Percentiles rank a stretch among this genome's conserved stretches.
Conservation (phyloP, 2,888 invertebrate genomes). For the Ariolimax columbianus region DNA sequence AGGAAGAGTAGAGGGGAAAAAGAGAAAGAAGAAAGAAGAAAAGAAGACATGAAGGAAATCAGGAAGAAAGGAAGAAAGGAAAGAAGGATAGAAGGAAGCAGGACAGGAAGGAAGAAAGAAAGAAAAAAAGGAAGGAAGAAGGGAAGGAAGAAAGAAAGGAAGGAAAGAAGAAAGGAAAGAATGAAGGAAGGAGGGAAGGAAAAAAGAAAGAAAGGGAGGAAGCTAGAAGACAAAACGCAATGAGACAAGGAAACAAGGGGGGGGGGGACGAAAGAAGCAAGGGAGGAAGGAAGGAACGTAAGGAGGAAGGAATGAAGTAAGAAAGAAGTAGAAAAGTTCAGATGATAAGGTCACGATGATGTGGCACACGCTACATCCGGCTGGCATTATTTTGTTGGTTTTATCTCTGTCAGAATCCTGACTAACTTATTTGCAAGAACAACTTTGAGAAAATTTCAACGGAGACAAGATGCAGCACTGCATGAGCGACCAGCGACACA, state of each 20-base stretch:
- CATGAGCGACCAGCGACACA: too few species aligned
- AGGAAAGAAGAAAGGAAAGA: not conserved
- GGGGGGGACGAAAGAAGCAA: not conserved
- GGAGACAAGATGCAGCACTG: too few species aligned
- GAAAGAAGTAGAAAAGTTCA: not conserved
- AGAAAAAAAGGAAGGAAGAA: not conserved
- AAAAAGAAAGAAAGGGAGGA: not conserved
- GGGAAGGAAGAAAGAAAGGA: not conserved
- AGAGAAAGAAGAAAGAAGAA: not conserved
- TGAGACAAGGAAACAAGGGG: not conserved
- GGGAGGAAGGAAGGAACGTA: not conserved
- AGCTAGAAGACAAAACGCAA: not conserved
- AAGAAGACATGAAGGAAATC: not conserved
- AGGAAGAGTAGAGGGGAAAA: not conserved
- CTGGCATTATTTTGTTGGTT: too few species aligned
- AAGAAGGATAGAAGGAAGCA: not conserved
- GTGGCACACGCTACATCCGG: too few species aligned
- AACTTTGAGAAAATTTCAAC: too few species aligned
- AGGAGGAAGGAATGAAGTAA: not conserved
- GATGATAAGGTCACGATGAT: too few species aligned
- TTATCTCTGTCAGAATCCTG: too few species aligned
- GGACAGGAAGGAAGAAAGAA: not conserved
- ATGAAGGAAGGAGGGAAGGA: too few species aligned
- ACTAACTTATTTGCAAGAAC: too few species aligned
- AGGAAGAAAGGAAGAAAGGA: too few species aligned